Conservation (phyloP, 2,888 invertebrate genomes). For the Eucriotettix oculatus region DNA sequence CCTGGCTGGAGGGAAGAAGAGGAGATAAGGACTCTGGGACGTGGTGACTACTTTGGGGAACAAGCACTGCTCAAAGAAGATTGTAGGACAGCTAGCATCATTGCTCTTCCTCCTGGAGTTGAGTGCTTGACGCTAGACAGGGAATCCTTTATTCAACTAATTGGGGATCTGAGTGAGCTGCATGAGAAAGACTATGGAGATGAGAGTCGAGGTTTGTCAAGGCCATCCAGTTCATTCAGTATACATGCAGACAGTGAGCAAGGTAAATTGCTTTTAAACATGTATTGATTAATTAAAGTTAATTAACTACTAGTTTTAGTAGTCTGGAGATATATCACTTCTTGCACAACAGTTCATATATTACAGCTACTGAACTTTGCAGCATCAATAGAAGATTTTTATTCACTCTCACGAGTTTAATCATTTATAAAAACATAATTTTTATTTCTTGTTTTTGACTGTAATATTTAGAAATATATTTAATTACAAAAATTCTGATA, state of each 20-base stretch:
- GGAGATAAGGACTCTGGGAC: constrained; percentile 29
- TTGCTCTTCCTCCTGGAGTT: constrained; percentile 42
- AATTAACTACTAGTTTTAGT: too few species aligned
- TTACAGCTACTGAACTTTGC: too few species aligned
- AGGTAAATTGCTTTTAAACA: too few species aligned
- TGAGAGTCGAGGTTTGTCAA: constrained; percentile 30
- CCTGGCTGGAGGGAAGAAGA: constrained; percentile 32
- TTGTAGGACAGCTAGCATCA: constrained; percentile 47
- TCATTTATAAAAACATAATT: too few species aligned
- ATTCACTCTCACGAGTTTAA: too few species aligned
- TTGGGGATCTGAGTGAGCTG: constrained; percentile 57
- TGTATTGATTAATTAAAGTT: too few species aligned
- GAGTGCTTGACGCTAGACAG: constrained; percentile 48
- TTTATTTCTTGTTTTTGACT: too few species aligned
- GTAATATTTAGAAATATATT: too few species aligned
- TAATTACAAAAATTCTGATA: too few species aligned
- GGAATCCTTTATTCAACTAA: constrained; percentile 55
- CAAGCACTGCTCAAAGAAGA: constrained; percentile 48
- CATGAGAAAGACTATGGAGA: constrained; percentile 60
- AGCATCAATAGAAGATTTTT: too few species aligned
- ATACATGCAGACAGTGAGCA: constrained; percentile 19
- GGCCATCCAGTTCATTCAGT: constrained; percentile 25
- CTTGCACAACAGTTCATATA: too few species aligned
- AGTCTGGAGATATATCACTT: too few species aligned
- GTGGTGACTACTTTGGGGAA: constrained; percentile 48